A percentile compares a stretch with the other conserved stretches of the same genome.
Evolutionary conservation across 2,888 invertebrate species (phyloP).

Genomic region (Rhodophaea formosa): DNA sequence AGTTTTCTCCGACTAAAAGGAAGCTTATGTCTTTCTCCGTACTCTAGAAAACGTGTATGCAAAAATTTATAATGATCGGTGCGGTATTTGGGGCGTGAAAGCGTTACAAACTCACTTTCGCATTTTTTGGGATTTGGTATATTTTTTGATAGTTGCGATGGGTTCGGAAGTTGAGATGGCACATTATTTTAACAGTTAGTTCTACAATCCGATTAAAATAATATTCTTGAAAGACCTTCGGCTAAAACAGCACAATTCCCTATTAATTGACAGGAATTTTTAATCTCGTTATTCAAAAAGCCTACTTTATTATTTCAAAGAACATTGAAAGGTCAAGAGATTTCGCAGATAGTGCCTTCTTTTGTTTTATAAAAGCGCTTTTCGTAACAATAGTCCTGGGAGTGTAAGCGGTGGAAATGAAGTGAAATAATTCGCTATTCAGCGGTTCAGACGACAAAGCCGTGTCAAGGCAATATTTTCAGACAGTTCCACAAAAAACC

Average conservation of each 20-base stretch:
- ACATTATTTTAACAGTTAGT: too few species aligned
- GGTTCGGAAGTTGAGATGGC: too few species aligned
- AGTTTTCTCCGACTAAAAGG: too few species aligned
- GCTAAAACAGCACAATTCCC: neutral
- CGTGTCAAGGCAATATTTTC: neutral
- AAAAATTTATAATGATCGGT: too few species aligned
- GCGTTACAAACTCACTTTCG: too few species aligned
- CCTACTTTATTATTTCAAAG: neutral
- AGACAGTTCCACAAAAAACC: too few species aligned
- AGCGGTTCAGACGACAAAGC: constrained; percentile 19
- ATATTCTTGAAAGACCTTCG: neutral
- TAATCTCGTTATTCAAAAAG: constrained; percentile 3
- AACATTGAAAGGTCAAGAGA: neutral
- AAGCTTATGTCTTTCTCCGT: too few species aligned
- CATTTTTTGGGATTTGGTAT: too few species aligned
- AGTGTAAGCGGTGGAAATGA: constrained; percentile 2
- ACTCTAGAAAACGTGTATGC: too few species aligned
- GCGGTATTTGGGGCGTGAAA: too few species aligned
- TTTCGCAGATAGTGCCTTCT: neutral
- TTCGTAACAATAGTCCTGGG: neutral
- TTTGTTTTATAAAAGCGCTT: constrained; percentile 11
- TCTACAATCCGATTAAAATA: too few species aligned
- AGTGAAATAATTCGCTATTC: constrained; percentile 3
- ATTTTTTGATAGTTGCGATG: too few species aligned
- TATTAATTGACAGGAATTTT: neutral